Evolutionary conservation across 2,797 vertebrate genomes (phyloP), one percentile per base, ranked within the genome.

Genomic region (Kryptopterus vitreolus): DNA sequence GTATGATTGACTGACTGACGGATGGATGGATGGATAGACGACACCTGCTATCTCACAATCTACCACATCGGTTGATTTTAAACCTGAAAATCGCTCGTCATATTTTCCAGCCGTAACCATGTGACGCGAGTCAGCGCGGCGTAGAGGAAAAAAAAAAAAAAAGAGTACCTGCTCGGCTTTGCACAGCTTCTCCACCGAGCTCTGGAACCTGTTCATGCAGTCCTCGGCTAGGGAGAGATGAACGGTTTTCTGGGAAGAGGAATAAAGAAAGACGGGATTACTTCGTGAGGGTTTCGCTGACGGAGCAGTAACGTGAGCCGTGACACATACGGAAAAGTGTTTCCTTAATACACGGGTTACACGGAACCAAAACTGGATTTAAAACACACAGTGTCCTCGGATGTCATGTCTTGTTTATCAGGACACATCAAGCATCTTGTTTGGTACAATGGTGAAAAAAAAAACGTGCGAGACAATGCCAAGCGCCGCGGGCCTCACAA

Each of bases 141-240:
- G n/a, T n/a, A n/a, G n/a, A n/a, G n/a, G n/a, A n/a, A n/a, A n/a
- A n/a, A n/a, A n/a, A n/a, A 57, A 63, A n/a, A 4, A 15, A 11
- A 68, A n/a, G 3, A 15, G 1, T 59, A 99, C 98, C 96, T 99
- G 97, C 85, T 99, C 98, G 43, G 94, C 93, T 94, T 96, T 98
- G 92, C 97, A 99, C 78, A 99, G 95, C 86, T 95, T 98, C 90
- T 99, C 96, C 88, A 98, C 92, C 1, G 94, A 94, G 85, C 92
- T 88, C 58, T 94, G 90, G 82, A 94, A 99, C 59, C 93, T 93
- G 18, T 50, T 89, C 96, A 99, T 98, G 89, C 98, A 98, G 68
- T 98, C 97, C 88, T 99, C 97, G 16, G 96, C 95, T 90, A 99
- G 88, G 79, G 93, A 94, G 83, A 99, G 94, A 89, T 99, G 96